A percentile compares a stretch with the other conserved stretches of the same genome.
These are phyloP conservation scores for Arnoldichthys spilopterus DNA, from an alignment of 2,797 vertebrate genomes.

Conservation along the genomic window DNA sequence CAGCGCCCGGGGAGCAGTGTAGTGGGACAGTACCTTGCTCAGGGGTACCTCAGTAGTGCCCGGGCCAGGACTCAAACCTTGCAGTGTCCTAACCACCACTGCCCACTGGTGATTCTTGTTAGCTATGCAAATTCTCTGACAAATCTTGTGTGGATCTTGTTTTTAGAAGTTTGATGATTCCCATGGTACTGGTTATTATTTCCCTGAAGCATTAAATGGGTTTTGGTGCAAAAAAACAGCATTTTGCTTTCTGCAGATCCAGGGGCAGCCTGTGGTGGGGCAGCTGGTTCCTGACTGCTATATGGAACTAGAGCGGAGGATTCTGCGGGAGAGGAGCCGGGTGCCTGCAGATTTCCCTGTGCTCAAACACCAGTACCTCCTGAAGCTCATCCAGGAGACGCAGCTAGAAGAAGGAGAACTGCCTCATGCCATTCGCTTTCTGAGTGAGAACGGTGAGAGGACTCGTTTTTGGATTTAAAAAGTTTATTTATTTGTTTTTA, in stretches of 20 bases:
- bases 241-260: slow-evolving; percentile 78
- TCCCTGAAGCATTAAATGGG: neutral
- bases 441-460: slow-evolving; percentile 83
- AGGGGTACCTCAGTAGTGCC: too few species aligned
- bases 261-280: slow-evolving; percentile 92
- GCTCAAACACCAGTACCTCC: slow-evolving; percentile 80
- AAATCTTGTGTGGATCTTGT: neutral
- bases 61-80: too few species aligned
- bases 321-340: slow-evolving; percentile 83
- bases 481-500: too few species aligned
- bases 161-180: neutral
- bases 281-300: slow-evolving; percentile 97
- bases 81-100: too few species aligned
- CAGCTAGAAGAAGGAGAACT: slow-evolving; percentile 93
- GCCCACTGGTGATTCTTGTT: too few species aligned
- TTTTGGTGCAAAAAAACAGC: neutral
- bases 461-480: neutral
- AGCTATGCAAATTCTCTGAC: neutral
- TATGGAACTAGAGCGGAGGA: slow-evolving; percentile 88
- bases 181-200: neutral
- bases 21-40: too few species aligned
- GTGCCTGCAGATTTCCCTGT: slow-evolving; percentile 89
- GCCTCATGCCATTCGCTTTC: slow-evolving; percentile 90
- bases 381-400: slow-evolving; percentile 88
- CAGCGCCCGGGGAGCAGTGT: too few species aligned